A percentile compares a stretch with the other conserved stretches of the same genome.
Conservation (phyloP, 37 sponge, comb jelly and placozoan genomes). For the Spongilla lacustris region DNA sequence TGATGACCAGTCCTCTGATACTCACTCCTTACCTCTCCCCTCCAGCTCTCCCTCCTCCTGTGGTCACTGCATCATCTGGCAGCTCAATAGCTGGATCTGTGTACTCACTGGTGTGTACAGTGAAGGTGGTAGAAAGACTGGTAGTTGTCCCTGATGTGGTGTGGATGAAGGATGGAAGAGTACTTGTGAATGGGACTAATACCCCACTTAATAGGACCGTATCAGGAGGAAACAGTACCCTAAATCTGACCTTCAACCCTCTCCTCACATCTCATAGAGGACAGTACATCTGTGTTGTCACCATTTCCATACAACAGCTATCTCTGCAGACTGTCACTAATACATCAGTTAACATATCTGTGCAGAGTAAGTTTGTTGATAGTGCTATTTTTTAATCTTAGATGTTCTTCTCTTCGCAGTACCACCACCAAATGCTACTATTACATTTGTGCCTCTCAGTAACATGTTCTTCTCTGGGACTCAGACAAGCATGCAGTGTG, state of each 20-base stretch:
- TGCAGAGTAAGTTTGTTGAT: conserved; percentile 27
- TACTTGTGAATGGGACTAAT: neutral
- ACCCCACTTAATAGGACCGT: neutral
- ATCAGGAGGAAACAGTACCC: neutral
- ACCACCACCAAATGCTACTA: neutral
- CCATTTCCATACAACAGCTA: neutral
- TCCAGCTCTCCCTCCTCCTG: neutral
- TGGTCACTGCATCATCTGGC: neutral
- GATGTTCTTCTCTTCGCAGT: neutral
- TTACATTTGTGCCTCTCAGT: neutral
- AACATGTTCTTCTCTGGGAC: neutral
- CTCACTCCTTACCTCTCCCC: neutral
- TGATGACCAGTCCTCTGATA: neutral
- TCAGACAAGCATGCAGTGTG: neutral
- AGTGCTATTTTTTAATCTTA: neutral
- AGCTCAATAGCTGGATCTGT: conserved; percentile 28
- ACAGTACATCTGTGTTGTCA: conserved; percentile 39
- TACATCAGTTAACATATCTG: neutral
- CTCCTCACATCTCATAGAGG: conserved; percentile 46
- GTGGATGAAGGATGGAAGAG: conserved; percentile 27
- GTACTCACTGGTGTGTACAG: conserved; percentile 33
- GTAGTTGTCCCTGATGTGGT: conserved; percentile 4
- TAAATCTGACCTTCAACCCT: conserved; percentile 13
- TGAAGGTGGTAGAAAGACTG: conserved; percentile 3
- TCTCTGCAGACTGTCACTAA: neutral